Base-by-base conservation (phyloP, 2,113 vertebrate species). In the Poeciliopsis occidentalis region DNA sequence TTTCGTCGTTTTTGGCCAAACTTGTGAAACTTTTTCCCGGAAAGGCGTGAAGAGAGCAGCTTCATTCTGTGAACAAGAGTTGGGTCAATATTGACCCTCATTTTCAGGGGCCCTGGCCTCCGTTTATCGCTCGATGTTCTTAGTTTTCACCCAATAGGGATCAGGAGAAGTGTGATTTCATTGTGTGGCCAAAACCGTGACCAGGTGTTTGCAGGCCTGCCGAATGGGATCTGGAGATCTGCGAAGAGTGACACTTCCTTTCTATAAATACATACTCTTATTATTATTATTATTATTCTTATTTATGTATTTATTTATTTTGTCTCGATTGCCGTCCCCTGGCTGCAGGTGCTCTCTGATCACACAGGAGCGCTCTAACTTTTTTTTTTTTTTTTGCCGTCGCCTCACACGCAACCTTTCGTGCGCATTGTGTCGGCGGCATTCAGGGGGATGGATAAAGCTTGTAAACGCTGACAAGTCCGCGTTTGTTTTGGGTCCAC, bases 391-490 rank as follows among this genome's bases (percentile, higher is more conserved):
- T n/a, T n/a, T n/a, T n/a, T n/a, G n/a, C n/a, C 69, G 85, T 86
- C 88, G 74, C 81, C 74, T 83, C 86, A 76, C 83, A 79, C 79
- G 80, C 71, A 81, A 41, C 64, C 78, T 81, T 29, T 73, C 63
- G 29, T 63, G 81, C 57, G 71, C 82, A 78, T 88, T 88, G 91
- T 88, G 84, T 77, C 67, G 11, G 4, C 82, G 34, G 76, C 44
- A 81, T 89, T 86, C 82, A 85, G n/a, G 80, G 76, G 83, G 84
- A 86, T 87, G 88, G 88, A 87, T 92, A 74, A 90, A 77, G 83
- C 91, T 90, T 93, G 92, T 94, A 91, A 94, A 93, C 87, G 93
- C 87, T 91, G 90, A 93, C 91, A 88, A 90, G 90, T 74, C 82
- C 24, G 78, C 88, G 37, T 93, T 93, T 93, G 88, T 92, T 90